phyloP scores from a whole-genome alignment of 2,888 invertebrate species.

The Gibbula magus region DNA sequence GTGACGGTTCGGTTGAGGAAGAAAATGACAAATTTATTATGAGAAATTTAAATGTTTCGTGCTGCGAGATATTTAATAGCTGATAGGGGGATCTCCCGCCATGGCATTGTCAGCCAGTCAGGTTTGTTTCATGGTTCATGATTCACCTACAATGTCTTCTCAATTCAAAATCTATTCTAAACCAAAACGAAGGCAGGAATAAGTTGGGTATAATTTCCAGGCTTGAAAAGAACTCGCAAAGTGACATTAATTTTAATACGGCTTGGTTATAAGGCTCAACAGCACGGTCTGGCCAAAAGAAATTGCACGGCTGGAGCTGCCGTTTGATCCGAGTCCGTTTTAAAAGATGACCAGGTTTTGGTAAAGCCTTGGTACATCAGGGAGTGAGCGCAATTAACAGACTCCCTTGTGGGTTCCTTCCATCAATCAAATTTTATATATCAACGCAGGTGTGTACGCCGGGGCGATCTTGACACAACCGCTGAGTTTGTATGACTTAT shows the following conservation, averaged over 20 bases:
- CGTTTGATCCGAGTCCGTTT: slow-evolving; percentile 7
- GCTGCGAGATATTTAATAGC: slow-evolving; percentile 17
- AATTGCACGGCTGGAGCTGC: not conserved
- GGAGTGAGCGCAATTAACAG: slow-evolving; percentile 5
- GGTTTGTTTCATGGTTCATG: slow-evolving; percentile 24
- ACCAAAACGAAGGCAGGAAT: not conserved
- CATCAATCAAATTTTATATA: slow-evolving; percentile 2
- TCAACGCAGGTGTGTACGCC: not conserved
- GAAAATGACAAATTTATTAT: slow-evolving; percentile 33
- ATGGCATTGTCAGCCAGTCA: not conserved
- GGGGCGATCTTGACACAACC: not conserved
- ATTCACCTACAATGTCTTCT: slow-evolving; percentile 20
- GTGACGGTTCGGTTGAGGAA: slow-evolving; percentile 25
- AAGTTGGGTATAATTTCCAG: slow-evolving; percentile 20
- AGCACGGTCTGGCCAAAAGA: not conserved
- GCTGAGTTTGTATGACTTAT: not conserved
- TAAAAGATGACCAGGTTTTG: slow-evolving; percentile 2
- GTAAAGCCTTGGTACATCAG: not conserved
- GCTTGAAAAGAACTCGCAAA: slow-evolving; percentile 17
- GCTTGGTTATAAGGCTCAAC: not conserved
- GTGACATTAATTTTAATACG: slow-evolving; percentile 11
- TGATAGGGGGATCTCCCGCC: slow-evolving; percentile 9
- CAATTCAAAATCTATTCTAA: slow-evolving; percentile 21
- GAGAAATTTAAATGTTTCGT: slow-evolving; percentile 23
- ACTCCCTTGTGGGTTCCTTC: not conserved